Percentiles rank a stretch among this genome's conserved stretches.
These are phyloP conservation scores for Periophthalmus modestus DNA, from an alignment of 2,113 vertebrate genomes.

Conservation along the genomic window DNA sequence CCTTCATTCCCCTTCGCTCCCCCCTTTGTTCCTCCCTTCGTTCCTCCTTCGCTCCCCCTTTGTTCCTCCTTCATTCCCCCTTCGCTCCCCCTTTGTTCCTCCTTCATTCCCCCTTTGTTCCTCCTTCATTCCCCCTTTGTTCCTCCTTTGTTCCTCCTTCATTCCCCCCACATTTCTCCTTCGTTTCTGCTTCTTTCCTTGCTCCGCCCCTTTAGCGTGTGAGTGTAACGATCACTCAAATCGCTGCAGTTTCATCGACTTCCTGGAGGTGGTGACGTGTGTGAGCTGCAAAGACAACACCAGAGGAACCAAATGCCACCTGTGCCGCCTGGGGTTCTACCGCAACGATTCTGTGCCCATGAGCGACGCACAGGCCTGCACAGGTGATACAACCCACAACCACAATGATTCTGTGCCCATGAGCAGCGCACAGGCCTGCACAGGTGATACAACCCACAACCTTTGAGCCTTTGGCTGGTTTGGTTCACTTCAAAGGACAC, in stretches of 20 bases:
- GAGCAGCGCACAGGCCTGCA: neutral
- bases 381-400: constrained; percentile 70
- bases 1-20: neutral
- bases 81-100: too few relatives aligned
- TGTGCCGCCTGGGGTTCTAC: constrained; percentile 91
- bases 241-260: constrained; percentile 97
- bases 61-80: neutral
- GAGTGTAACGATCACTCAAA: constrained; percentile 96
- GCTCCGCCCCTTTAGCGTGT: constrained; percentile 80
- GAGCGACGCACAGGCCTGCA: constrained; percentile 86
- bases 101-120: too few relatives aligned
- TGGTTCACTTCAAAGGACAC: too few relatives aligned
- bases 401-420: too few relatives aligned
- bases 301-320: constrained; percentile 91
- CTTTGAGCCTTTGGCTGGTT: too few relatives aligned
- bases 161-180: neutral
- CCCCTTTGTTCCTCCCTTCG: too few relatives aligned
- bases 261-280: constrained; percentile 92
- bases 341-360: constrained; percentile 83
- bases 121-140: neutral
- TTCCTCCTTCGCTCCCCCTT: neutral
- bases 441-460: neutral
- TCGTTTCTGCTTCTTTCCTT: neutral
- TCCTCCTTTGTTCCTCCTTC: neutral
- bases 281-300: constrained; percentile 99